Evolutionary conservation across 2,797 vertebrate species (phyloP).

Genomic region (Molothrus aeneus): DNA sequence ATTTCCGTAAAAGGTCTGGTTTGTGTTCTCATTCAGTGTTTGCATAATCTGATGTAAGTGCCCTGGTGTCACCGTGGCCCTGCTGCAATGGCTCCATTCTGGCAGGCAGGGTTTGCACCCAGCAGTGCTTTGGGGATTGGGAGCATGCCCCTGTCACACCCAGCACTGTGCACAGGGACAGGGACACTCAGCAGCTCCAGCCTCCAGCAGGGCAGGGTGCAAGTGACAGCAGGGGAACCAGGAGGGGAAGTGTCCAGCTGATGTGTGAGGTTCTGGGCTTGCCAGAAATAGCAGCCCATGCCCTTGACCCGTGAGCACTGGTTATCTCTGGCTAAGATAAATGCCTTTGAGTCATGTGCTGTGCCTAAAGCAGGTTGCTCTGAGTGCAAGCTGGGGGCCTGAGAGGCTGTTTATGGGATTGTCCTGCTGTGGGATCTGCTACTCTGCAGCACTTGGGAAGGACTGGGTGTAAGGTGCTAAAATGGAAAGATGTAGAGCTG

Average conservation of each 20-base stretch:
- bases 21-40: neutral
- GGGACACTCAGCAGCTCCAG: neutral
- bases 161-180: neutral
- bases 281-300: slow-evolving; percentile 28
- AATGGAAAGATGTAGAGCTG: neutral
- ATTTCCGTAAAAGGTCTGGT: neutral
- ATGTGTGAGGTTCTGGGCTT: neutral
- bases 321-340: slow-evolving; percentile 30
- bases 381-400: neutral
- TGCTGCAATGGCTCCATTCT: neutral
- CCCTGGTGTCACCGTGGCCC: neutral
- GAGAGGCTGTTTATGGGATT: neutral
- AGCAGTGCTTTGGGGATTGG: neutral
- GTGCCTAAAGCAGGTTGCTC: neutral
- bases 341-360: neutral
- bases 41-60: neutral
- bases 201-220: neutral
- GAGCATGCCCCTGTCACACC: neutral
- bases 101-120: neutral
- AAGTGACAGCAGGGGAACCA: neutral
- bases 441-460: neutral
- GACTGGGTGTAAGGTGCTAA: neutral
- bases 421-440: neutral
- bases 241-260: neutral
- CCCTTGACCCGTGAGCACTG: neutral